Percentiles rank a stretch among this genome's conserved stretches.
Conservation (phyloP, 2,797 vertebrate genomes). For the Artibeus jamaicensis region DNA sequence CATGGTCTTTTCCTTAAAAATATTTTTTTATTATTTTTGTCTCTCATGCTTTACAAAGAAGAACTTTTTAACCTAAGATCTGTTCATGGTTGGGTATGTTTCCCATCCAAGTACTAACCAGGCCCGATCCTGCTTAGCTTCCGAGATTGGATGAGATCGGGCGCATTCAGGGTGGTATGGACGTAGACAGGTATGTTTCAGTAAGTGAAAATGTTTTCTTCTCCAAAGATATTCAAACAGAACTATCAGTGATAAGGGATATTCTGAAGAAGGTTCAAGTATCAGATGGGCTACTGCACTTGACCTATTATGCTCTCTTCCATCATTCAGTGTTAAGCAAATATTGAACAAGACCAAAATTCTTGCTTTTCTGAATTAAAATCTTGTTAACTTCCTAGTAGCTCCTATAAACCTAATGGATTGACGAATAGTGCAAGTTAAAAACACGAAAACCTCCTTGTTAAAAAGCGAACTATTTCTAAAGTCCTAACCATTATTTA, state of each 20-base stretch:
- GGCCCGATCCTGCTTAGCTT: too few relatives aligned
- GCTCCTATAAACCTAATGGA: neutral
- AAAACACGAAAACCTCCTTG: neutral
- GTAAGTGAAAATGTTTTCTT: neutral
- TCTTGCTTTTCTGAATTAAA: neutral
- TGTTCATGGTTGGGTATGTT: neutral
- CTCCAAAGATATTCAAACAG: neutral
- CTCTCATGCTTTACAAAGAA: neutral
- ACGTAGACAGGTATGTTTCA: neutral
- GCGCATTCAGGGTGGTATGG: too few relatives aligned
- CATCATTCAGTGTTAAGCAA: neutral
- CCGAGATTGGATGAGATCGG: too few relatives aligned
- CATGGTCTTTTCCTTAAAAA: neutral
- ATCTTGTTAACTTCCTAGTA: neutral
- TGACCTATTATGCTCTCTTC: neutral
- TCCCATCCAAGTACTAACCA: too few relatives aligned
- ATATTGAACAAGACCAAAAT: neutral
- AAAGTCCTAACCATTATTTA: neutral
- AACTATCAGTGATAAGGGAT: neutral
- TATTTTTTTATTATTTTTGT: neutral
- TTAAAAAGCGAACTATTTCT: neutral
- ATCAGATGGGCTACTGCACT: neutral
- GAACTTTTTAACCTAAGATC: neutral
- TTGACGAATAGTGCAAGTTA: neutral
- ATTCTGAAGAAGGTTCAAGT: neutral